Base-by-base conservation (phyloP, 2,113 vertebrate species). In the Nyctereutes procyonoides region DNA sequence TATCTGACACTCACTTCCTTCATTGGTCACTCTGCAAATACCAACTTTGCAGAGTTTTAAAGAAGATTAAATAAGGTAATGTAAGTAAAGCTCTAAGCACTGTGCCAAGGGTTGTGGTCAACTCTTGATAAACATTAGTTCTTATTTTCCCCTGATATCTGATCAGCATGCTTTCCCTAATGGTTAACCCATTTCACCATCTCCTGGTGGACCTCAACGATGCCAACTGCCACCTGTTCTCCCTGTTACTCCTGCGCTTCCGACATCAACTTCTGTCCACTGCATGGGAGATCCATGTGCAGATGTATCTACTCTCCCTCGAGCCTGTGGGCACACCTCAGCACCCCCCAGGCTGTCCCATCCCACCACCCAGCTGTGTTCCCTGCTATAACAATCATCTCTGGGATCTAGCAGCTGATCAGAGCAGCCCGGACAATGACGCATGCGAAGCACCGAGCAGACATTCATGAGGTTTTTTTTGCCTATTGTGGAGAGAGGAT, bases 1-100 rank as follows among this genome's bases (percentile, higher is more conserved):
- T 84, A 14, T 30, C 80, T 88, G 93, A 95, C 85, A 86, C 28
- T 65, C 38, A 67, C 20, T 85, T 95, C 96, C 28, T 93, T 80
- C 84, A 63, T 4, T 90, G 48, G 83, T 94, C 62, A 89, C 43
- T 43, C 43, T 43, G 43, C 86, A 92, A 80, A 53, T 55, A 96
- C 10, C 0, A 4, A 90, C 7, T 83, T 79, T 16, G 22, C 17
- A 56, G 92, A 51, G 73, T 94, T 96, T 96, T 77, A 84, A 91
- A 96, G 73, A 93, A n/a, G 71, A 43, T 86, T 58, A 77, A 73
- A 65, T 76, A 95, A 62, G 53, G 69, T 30, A 93, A 88, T 10
- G 11, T 62, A 19, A 92, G 38, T 62, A 76, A 26, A 73, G 55
- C 8, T 56, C 19, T 48, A 67, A 71, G 35, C 32, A 77, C 12